These are phyloP conservation scores for Tribolium freemani DNA, from an alignment of 2,888 invertebrate species.

Conservation along the genomic window DNA sequence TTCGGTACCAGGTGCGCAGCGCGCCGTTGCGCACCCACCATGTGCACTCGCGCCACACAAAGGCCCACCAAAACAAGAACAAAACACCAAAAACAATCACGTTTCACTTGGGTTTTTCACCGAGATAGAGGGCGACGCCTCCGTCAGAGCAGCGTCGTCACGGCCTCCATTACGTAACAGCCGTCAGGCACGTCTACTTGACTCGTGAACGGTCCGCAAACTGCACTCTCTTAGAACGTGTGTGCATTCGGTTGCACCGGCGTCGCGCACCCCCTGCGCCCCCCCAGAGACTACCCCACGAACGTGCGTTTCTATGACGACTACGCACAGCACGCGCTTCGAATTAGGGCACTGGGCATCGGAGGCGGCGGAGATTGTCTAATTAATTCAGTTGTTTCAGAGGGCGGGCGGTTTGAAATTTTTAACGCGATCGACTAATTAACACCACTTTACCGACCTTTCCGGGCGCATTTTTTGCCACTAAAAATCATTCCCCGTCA, in stretches of 20 bases:
- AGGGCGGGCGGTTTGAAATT: constrained; percentile 1
- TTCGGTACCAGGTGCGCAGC: constrained; percentile 52
- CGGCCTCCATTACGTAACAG: constrained; percentile 56
- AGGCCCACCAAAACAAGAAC: constrained; percentile 52
- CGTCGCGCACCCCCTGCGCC: constrained; percentile 49
- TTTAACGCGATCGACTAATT: not conserved
- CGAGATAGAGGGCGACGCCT: not conserved
- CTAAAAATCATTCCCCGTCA: no score
- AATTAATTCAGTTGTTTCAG: constrained; percentile 12
- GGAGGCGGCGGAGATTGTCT: constrained; percentile 1
- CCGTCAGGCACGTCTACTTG: constrained; percentile 57
- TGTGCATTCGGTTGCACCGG: constrained; percentile 57
- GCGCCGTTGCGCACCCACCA: constrained; percentile 68
- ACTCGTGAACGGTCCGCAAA: constrained; percentile 58
- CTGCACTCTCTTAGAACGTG: constrained; percentile 47
- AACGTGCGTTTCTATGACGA: constrained; percentile 37
- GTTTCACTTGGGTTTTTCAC: not conserved
- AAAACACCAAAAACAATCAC: constrained; percentile 34
- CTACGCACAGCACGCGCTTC: constrained; percentile 35
- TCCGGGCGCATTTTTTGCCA: no score
- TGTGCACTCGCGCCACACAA: constrained; percentile 63
- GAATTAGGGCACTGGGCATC: constrained; percentile 40
- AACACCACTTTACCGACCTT: no score
- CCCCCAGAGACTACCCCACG: constrained; percentile 46
- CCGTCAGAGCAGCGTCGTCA: constrained; percentile 2